Evolutionary conservation across 2,113 vertebrate genomes (phyloP), one percentile per base, ranked within the genome.

Genomic region (Neoarius graeffei): DNA sequence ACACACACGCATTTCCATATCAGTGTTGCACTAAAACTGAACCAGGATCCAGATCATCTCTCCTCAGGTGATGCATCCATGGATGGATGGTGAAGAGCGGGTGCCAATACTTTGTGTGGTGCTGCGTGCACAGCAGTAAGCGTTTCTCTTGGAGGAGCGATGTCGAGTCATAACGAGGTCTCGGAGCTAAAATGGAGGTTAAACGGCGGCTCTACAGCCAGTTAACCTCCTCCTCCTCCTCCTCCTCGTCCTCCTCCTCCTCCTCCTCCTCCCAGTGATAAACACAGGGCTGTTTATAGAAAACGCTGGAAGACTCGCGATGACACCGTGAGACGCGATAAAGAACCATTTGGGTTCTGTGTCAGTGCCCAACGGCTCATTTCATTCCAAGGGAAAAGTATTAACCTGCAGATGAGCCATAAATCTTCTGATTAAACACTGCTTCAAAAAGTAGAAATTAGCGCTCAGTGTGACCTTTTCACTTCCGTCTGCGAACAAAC

Each of bases 151-250:
- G 10, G 50, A 66, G 71, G 48, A 17, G n/a, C 57, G 76, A 57
- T 89, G 48, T 83, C 25, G 86, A 59, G 30, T 62, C 23, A 30
- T 86, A 86, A 77, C 48, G 69, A 89, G 84, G 67, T 85, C 66
- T 85, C 66, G 1, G 13, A 59, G 77, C n/a, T 67, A 64, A 59
- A 74, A 35, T 23, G 10, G 74, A 77, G 74, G 84, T 66, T 83
- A 86, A 74, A 66, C 56, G 20, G 60, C 19, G 15, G 27, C 54
- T 74, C 42, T 86, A 10, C 54, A 66, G 23, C 27, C 30, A 3
- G 74, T 82, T 57, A 42, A 77, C 52, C 30, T 79, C 20, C 50
- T 60, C 30, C 52, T 30, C 69, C 35, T 42, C 35, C 35, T 42
- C 42, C 85, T 27, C 15, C 3, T 74, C 14, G n/a, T n/a, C n/a